Base-by-base conservation (phyloP, 2,113 vertebrate genomes). In the Cyanoramphus novaezelandiae region DNA sequence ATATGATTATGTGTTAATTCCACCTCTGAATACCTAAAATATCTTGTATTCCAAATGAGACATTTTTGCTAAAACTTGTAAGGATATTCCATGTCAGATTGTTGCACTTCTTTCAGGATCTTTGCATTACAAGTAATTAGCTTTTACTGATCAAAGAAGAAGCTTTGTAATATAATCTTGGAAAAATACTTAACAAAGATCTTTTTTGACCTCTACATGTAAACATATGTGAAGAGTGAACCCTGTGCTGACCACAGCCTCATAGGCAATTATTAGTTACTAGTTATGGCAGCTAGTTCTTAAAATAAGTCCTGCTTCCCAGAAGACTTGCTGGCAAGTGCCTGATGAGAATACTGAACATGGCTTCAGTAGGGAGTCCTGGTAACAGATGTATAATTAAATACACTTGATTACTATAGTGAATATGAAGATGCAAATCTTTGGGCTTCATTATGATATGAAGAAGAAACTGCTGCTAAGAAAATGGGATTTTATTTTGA, bases 401-500 rank as follows among this genome's bases (percentile, higher is more conserved):
- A 75, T 49, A 17, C 3, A 60, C 20, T 81, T 53, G 44, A 84
- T 77, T 85, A 10, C 19, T 79, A 2, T 13, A 57, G 52, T 65
- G n/a, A 70, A 77, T 82, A 69, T 55, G 69, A 82, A 79, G n/a
- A 52, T 43, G 57, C 21, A 71, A 44, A 67, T 71, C 29, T 39
- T 39, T 72, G 67, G 29, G 20, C 17, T 88, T 90, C 17, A 12
- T 72, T 75, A 47, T 43, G 13, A n/a, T 46, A 16, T 28, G 62
- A 24, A 52, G 44, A 85, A 65, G 21, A 90, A 86, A 71, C 14
- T 43, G 7, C 27, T 78, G 4, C 60, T 41, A 53, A 65, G 23
- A 29, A 88, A 86, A 74, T 63, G 9, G 4, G 55, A 71, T 49
- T 91, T 90, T 88, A 43, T 90, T 93, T 95, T 89, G 29, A 28